phyloP scores from a whole-genome alignment of 1,140 invertebrate genomes.

The Drosophila aff. region DNA sequence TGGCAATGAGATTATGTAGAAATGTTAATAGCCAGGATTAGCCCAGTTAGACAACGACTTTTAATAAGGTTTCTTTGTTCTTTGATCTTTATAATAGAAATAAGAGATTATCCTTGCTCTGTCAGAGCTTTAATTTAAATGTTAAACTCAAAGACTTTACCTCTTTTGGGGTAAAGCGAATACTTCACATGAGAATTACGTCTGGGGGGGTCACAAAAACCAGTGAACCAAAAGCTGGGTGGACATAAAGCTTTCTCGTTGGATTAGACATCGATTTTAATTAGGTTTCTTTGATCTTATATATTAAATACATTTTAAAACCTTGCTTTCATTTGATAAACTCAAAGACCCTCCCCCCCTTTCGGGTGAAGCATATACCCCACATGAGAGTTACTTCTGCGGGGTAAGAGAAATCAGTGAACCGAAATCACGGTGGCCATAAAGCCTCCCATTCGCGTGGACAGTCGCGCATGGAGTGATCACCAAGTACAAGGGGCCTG shows the following conservation, averaged over 20 bases:
- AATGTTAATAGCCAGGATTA: not conserved
- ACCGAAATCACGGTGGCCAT: slow-evolving; percentile 38
- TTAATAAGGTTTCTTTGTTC: not conserved
- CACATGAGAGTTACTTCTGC: not conserved
- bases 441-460: slow-evolving; percentile 47
- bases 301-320: not conserved
- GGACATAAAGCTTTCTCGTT: slow-evolving; percentile 25
- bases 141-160: not conserved
- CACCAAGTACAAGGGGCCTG: slow-evolving; percentile 28
- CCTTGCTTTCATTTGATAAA: not conserved
- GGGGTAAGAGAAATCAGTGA: slow-evolving; percentile 21
- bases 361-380: slow-evolving; percentile 1
- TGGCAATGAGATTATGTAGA: not conserved
- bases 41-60: not conserved
- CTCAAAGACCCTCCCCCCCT: not conserved
- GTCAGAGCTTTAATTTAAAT: not conserved
- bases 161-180: not conserved
- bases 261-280: not conserved
- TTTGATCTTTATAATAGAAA: not conserved
- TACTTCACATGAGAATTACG: too few relatives aligned
- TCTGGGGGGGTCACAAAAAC: too few relatives aligned
- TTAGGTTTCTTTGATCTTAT: not conserved
- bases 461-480: slow-evolving; percentile 65
- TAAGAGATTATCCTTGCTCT: not conserved
- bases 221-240: not conserved